phyloP scores from a whole-genome alignment of 2,888 invertebrate species.

The Thyatira batis region DNA sequence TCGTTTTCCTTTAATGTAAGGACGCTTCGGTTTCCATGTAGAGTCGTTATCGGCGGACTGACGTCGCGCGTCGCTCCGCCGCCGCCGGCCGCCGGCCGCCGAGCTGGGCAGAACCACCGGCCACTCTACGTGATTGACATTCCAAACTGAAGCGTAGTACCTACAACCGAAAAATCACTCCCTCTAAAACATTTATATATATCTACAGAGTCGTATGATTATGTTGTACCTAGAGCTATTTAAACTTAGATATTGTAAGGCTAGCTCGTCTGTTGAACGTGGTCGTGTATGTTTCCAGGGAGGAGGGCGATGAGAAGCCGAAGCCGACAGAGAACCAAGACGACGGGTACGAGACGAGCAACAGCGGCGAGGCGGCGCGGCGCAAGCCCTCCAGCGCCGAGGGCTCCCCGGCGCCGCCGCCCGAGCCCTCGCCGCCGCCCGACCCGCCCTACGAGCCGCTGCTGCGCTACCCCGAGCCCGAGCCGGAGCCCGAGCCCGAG shows the following conservation, averaged over 20 bases:
- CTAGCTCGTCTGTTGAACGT: neutral
- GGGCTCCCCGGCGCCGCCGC: constrained; percentile 58
- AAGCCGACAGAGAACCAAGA: constrained; percentile 89
- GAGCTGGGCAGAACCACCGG: neutral
- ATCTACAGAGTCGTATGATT: too few relatives aligned
- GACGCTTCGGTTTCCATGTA: neutral
- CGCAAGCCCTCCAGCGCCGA: constrained; percentile 68
- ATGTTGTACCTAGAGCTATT: too few relatives aligned
- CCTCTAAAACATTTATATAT: too few relatives aligned
- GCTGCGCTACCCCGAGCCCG: constrained; percentile 56
- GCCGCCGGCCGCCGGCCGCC: neutral
- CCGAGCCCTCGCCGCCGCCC: constrained; percentile 53
- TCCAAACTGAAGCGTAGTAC: too few relatives aligned
- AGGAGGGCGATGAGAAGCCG: constrained; percentile 78
- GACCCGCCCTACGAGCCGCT: constrained; percentile 52
- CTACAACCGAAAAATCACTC: too few relatives aligned
- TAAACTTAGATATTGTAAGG: too few relatives aligned
- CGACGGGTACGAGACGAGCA: constrained; percentile 95
- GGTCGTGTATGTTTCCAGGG: constrained; percentile 48
- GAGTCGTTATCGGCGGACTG: neutral
- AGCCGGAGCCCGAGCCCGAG: constrained; percentile 25
- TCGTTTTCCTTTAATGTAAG: too few relatives aligned
- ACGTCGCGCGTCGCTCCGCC: too few relatives aligned
- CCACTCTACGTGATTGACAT: neutral
- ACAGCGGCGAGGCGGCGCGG: constrained; percentile 81